These are phyloP conservation scores for Chesias legatella DNA, from an alignment of 2,888 invertebrate species.

Conservation along the genomic window DNA sequence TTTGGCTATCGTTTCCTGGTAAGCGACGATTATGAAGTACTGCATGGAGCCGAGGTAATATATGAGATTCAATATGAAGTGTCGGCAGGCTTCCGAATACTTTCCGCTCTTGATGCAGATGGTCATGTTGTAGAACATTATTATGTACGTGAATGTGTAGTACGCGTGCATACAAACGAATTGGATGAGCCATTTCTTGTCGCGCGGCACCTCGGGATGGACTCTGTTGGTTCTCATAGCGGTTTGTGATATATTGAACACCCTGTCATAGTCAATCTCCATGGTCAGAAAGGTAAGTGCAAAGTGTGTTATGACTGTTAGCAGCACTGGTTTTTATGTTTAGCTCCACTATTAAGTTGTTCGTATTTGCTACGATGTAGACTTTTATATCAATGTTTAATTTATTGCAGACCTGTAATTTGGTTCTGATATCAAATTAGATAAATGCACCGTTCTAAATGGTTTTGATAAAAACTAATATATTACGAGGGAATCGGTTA, in stretches of 20 bases:
- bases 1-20: constrained; percentile 1
- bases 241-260: constrained; percentile 4
- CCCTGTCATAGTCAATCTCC: constrained; percentile 12
- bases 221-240: constrained; percentile 9
- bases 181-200: constrained; percentile 9
- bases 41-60: constrained; percentile 8
- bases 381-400: neutral
- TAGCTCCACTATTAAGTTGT: too few relatives aligned
- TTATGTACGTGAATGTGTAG: neutral
- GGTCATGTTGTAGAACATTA: constrained; percentile 1
- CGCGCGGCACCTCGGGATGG: constrained; percentile 10
- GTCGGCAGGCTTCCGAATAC: constrained; percentile 5
- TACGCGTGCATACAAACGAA: neutral
- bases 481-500: too few relatives aligned
- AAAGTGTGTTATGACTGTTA: too few relatives aligned
- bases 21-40: constrained; percentile 5
- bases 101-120: neutral
- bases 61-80: constrained; percentile 2
- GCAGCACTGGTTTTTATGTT: too few relatives aligned
- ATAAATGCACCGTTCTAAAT: too few relatives aligned
- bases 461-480: too few relatives aligned
- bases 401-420: constrained; percentile 2
- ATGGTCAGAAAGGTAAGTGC: too few relatives aligned
- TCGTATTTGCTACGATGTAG: too few relatives aligned
- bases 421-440: too few relatives aligned